Evolutionary conservation across 2,888 invertebrate genomes (phyloP), one percentile per base, ranked within the genome.

Genomic region (Nomada ferruginata): DNA sequence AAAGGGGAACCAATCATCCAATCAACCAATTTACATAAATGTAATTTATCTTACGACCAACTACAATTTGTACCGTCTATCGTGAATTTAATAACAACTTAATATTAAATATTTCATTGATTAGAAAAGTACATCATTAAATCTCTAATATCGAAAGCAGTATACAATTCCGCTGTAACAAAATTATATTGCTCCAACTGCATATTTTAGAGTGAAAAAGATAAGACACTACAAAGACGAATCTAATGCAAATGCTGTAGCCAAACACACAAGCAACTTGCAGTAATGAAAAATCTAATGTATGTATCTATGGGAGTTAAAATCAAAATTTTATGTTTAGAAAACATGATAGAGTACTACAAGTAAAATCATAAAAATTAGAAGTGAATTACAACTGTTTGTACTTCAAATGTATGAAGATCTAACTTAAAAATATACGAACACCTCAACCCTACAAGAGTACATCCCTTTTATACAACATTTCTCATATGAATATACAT

Each of bases 251-350:
- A 55, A 74, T 65, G 74, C 63, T 68, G 68, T 68, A 74, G 74
- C 84, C 87, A 87, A 75, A 86, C 68, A 53, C 53, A 70, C 70
- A 86, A 81, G 79, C 82, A 69, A 81, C 73, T 83, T 60, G 72
- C 26, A 72, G 47, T 71, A 47, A 60, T 81, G 50, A 66, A 76
- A 1, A 61, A 52, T 76, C 70, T 85, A 82, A 57, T 77, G n/a
- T 57, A 69, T 69, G 50, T 78, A 78, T 71, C 47, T 50, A 73
- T 65, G 53, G 29, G 13, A 52, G 52, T 61, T 73, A 73, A 72
- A 44, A 77, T 60, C 72, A 50, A 36, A 76, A 61, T 70, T 59
- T 50, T 50, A 29, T 47, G 75, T 36, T 50, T 42, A 74, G 53
- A 68, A 72, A 64, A 53, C 65, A 18, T 11, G 60, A 60, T 70